Conservation (phyloP, 2,797 vertebrate genomes). For the Megaceryle alcyon region DNA sequence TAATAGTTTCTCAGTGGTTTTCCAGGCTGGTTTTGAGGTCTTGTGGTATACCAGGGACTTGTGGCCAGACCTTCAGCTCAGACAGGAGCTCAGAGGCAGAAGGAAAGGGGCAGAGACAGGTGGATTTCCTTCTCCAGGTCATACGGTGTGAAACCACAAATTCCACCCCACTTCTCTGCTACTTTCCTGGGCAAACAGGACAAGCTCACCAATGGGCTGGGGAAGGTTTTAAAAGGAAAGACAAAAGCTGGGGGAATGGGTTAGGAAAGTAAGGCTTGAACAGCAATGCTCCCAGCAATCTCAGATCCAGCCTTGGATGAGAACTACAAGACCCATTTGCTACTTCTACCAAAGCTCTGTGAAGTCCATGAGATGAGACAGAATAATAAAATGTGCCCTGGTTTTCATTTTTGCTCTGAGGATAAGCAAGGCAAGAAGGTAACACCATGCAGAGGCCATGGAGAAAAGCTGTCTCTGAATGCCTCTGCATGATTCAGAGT, state of each 20-base stretch:
- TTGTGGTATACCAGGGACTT: not conserved
- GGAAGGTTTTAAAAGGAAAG: not conserved
- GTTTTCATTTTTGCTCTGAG: not conserved
- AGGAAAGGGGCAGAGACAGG: not conserved
- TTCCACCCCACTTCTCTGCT: not conserved
- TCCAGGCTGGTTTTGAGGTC: not conserved
- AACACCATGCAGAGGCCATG: not conserved
- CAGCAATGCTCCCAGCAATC: rapidly evolving
- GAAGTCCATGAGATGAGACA: not conserved
- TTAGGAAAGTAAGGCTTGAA: not conserved
- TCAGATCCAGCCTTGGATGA: not conserved
- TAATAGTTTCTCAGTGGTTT: not conserved
- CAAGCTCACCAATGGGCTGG: not conserved
- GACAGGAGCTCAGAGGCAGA: not conserved
- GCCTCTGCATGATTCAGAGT: not conserved
- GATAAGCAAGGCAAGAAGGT: not conserved
- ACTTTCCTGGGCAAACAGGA: not conserved
- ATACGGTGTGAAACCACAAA: not conserved
- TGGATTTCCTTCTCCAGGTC: not conserved
- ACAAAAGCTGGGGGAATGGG: not conserved
- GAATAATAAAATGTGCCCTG: not conserved
- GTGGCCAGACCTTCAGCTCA: not conserved
- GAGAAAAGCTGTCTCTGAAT: not conserved
- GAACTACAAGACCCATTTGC: not conserved
- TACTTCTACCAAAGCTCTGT: not conserved